Conservation (phyloP, 1,140 invertebrate genomes). For the Trinorchestia longiramus region DNA sequence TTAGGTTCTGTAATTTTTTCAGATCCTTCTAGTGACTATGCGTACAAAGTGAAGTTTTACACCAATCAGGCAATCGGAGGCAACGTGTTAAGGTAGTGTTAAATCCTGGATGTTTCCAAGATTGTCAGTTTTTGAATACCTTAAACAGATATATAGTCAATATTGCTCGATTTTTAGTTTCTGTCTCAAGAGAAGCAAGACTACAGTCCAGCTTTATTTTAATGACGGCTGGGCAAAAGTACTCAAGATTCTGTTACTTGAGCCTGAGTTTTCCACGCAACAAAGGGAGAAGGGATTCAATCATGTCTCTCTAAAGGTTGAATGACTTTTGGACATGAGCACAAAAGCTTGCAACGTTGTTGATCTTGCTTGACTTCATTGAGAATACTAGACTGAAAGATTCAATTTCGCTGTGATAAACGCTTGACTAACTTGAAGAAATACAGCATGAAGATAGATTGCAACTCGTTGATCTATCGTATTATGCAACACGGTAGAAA, state of each 20-base stretch:
- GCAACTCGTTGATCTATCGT: background rate
- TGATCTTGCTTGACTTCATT: background rate
- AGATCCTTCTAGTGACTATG: too few relatives aligned
- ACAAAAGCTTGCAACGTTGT: background rate
- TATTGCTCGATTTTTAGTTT: background rate
- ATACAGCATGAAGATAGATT: background rate
- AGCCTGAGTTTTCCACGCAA: background rate
- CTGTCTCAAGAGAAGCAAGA: background rate
- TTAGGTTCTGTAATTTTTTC: too few relatives aligned
- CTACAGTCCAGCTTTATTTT: background rate
- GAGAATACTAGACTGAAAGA: background rate
- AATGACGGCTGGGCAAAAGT: background rate
- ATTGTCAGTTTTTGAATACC: too few relatives aligned
- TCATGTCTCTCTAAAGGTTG: background rate
- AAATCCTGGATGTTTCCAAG: too few relatives aligned
- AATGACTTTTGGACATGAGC: background rate
- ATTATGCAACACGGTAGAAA: background rate
- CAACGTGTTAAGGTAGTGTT: too few relatives aligned
- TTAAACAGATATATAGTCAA: background rate
- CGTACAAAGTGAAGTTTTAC: too few relatives aligned
- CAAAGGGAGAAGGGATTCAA: background rate
- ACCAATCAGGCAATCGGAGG: too few relatives aligned
- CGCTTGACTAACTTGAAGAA: background rate
- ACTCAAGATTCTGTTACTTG: background rate
- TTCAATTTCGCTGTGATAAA: background rate